Evolutionary conservation across 2,113 vertebrate genomes (phyloP).

Genomic region (Thryonomys swinderianus): DNA sequence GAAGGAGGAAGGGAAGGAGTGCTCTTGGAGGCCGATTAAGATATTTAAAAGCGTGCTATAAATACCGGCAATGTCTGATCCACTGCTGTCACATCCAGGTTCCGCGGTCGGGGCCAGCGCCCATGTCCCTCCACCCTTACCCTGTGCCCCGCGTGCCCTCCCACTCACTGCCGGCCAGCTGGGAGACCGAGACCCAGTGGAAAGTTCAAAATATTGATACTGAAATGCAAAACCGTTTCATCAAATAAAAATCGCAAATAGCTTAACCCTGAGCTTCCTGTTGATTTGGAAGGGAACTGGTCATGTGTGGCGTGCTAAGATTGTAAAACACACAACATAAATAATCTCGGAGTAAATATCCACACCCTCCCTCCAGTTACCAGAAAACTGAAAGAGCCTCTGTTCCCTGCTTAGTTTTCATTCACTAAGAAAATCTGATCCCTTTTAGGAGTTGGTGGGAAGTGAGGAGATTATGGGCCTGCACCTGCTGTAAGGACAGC

Average conservation of each 20-base stretch:
- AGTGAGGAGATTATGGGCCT: conserved; percentile 19
- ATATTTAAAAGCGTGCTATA: background rate
- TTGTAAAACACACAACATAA: conserved; percentile 3
- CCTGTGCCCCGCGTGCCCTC: background rate
- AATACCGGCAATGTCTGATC: background rate
- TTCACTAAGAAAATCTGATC: background rate
- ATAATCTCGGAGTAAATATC: background rate
- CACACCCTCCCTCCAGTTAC: background rate
- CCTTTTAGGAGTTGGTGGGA: conserved; percentile 15
- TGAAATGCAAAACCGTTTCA: background rate
- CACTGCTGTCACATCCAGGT: background rate
- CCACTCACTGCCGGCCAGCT: background rate
- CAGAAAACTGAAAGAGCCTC: background rate
- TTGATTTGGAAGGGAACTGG: background rate
- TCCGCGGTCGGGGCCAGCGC: background rate
- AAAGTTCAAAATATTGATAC: background rate
- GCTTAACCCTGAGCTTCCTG: background rate
- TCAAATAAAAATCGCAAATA: conserved; percentile 36
- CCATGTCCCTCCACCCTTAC: background rate
- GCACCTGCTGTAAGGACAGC: background rate
- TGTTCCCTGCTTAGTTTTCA: background rate
- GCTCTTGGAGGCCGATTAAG: background rate
- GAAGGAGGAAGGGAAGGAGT: background rate
- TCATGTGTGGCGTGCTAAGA: background rate
- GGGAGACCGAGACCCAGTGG: background rate